A percentile compares a stretch with the other conserved stretches of the same genome.
Conservation (phyloP, 1,140 invertebrate species). For the Musca domestica region DNA sequence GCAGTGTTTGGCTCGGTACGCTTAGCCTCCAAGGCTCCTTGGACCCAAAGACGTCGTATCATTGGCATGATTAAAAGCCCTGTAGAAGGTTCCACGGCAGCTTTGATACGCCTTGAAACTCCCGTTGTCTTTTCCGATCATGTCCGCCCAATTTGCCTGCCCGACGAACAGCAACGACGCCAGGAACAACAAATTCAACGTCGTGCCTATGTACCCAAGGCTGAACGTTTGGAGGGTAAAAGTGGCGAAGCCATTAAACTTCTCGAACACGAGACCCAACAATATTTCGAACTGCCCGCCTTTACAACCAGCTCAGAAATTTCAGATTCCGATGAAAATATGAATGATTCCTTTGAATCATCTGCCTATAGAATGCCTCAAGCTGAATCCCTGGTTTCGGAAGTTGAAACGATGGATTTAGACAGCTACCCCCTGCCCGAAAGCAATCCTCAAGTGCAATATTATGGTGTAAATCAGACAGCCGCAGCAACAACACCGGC, state of each 20-base stretch:
- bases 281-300: conserved; percentile 47
- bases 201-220: conserved; percentile 42
- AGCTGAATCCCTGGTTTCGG: conserved; percentile 39
- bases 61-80: conserved; percentile 84
- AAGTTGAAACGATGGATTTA: conserved; percentile 17
- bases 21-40: conserved; percentile 74
- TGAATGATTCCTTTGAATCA: conserved; percentile 25
- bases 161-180: conserved; percentile 54
- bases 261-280: conserved; percentile 44
- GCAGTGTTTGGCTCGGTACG: conserved; percentile 75
- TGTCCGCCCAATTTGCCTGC: conserved; percentile 77
- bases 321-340: background rate
- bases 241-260: conserved; percentile 25
- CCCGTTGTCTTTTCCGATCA: conserved; percentile 76
- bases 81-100: conserved; percentile 80
- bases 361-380: conserved; percentile 44
- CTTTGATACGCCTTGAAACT: conserved; percentile 75
- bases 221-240: conserved; percentile 38
- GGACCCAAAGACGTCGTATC: conserved; percentile 82
- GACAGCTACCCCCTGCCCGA: conserved; percentile 43
- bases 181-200: conserved; percentile 39
- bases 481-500: background rate
- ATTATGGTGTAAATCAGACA: conserved; percentile 31
- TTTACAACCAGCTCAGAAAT: conserved; percentile 2
- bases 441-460: conserved; percentile 44